A percentile compares a stretch with the other conserved stretches of the same genome.
Evolutionary conservation across 2,888 invertebrate genomes (phyloP).

Genomic region (Escarpia spicata): DNA sequence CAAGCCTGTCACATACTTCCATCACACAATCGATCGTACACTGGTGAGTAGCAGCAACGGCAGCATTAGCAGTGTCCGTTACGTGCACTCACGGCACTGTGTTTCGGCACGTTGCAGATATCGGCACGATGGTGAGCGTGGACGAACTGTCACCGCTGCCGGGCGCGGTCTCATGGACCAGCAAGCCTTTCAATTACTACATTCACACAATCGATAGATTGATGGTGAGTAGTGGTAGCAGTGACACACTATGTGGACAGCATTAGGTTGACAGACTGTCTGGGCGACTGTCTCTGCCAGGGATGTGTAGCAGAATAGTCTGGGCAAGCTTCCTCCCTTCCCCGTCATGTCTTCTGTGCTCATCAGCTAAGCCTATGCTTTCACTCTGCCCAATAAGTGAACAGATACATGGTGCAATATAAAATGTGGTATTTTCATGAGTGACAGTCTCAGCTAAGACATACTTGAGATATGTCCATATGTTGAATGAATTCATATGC

Average conservation of each 20-base stretch:
- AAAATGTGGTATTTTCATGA: neutral
- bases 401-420: neutral
- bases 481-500: neutral
- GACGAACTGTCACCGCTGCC: conserved; percentile 93
- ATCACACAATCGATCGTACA: conserved; percentile 97
- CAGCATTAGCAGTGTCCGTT: neutral
- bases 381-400: neutral
- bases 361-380: neutral
- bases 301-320: neutral
- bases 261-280: neutral
- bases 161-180: conserved; percentile 99
- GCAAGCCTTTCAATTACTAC: conserved; percentile 98
- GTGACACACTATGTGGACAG: neutral
- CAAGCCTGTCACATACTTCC: conserved; percentile 97
- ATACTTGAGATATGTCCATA: neutral
- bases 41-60: conserved; percentile 55
- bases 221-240: conserved; percentile 58
- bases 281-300: neutral
- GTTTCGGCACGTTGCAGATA: conserved; percentile 72
- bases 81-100: neutral
- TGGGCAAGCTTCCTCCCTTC: neutral
- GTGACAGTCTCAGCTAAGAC: neutral
- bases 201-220: conserved; percentile 97
- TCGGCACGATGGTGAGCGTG: conserved; percentile 98
- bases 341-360: neutral